A percentile compares a stretch with the other conserved stretches of the same genome.
Evolutionary conservation across 2,888 invertebrate genomes (phyloP).

Genomic region (Cylindroiulus punctatus): DNA sequence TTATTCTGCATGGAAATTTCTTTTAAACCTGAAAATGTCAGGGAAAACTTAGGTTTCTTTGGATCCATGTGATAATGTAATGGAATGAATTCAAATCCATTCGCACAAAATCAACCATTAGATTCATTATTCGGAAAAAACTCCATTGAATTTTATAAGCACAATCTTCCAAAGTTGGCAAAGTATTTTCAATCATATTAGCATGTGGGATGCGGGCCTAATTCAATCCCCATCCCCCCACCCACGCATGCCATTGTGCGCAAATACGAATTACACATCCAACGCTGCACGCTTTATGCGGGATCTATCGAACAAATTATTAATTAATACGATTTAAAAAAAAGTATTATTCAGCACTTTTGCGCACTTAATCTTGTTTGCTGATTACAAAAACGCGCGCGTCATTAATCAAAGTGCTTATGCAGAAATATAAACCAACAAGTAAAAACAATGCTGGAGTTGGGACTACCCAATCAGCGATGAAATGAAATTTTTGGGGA

Average conservation of each 20-base stretch:
- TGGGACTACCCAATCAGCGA: background rate
- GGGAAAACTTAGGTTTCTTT: no score
- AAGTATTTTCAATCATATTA: background rate
- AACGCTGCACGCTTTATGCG: background rate
- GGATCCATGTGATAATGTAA: no score
- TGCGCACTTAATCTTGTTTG: constrained; percentile 8
- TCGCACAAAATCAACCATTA: no score
- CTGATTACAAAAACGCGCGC: constrained; percentile 2
- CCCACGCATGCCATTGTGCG: background rate
- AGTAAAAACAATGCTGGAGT: background rate
- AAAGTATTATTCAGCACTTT: constrained; percentile 27
- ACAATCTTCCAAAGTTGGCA: background rate
- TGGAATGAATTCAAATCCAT: no score
- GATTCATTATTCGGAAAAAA: no score
- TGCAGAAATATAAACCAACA: constrained; percentile 1
- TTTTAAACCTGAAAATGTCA: no score
- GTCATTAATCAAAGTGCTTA: constrained; percentile 14
- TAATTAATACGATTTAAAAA: constrained; percentile 12
- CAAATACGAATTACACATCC: background rate
- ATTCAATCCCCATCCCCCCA: background rate
- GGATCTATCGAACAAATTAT: constrained; percentile 11
- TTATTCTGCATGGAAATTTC: no score
- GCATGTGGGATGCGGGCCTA: background rate
- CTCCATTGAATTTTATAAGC: no score
- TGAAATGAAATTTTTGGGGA: background rate